A percentile compares a stretch with the other conserved stretches of the same genome.
Conservation (phyloP, 1,140 invertebrate genomes). For the Tenebrio molitor region DNA sequence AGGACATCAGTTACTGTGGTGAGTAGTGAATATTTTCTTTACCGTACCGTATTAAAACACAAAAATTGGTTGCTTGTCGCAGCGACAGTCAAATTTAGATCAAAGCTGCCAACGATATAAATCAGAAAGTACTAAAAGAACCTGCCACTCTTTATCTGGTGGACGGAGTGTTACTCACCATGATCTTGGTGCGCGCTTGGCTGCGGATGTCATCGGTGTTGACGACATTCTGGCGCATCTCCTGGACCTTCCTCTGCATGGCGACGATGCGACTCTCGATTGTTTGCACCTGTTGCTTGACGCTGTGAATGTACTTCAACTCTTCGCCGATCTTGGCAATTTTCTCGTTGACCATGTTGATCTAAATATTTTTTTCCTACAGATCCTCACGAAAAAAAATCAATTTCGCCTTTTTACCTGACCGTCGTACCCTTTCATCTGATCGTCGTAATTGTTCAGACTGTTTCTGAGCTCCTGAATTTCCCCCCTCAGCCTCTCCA, state of each 20-base stretch:
- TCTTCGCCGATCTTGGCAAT: constrained; percentile 39
- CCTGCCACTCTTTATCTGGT: no score
- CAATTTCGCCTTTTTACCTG: no score
- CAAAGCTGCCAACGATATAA: no score
- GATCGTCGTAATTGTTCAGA: constrained; percentile 12
- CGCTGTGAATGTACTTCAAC: constrained; percentile 38
- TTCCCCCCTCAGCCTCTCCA: constrained; percentile 57
- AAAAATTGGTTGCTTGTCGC: no score
- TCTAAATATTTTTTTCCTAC: no score
- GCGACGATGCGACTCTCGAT: constrained; percentile 35
- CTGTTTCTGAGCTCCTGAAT: constrained; percentile 39
- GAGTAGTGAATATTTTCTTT: no score
- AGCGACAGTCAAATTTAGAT: no score
- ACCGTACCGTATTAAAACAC: no score
- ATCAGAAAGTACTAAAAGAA: no score
- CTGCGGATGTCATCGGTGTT: not conserved
- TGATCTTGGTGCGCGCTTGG: not conserved
- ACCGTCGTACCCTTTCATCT: constrained; percentile 40
- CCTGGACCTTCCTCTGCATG: constrained; percentile 27
- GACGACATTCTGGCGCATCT: not conserved
- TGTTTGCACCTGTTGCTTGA: constrained; percentile 48
- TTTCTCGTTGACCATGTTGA: constrained; percentile 38
- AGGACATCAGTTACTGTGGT: no score
- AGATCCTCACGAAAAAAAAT: no score
- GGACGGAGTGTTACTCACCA: not conserved